Percentiles rank a stretch among this genome's conserved stretches.
Conservation (phyloP, 2,888 invertebrate genomes). For the Platycheirus rosarum region DNA sequence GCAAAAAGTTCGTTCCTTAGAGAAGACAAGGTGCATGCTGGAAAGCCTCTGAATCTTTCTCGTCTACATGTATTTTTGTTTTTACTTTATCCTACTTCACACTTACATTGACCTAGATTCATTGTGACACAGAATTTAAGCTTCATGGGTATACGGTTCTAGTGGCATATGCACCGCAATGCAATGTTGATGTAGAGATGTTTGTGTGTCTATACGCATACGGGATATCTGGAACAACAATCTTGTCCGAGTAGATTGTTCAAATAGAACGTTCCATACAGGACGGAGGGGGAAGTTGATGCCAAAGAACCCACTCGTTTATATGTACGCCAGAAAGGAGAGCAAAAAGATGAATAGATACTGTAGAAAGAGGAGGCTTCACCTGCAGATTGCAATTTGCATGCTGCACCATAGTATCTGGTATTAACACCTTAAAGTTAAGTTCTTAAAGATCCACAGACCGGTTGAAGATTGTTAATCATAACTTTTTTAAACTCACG, state of each 20-base stretch:
- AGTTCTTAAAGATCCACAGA: too few species aligned
- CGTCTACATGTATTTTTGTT: constrained; percentile 8
- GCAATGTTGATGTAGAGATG: background rate
- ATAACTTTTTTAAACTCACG: too few species aligned
- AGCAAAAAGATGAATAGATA: constrained; percentile 5
- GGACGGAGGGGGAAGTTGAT: background rate
- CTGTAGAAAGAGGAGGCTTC: constrained; percentile 22
- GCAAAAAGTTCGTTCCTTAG: constrained; percentile 34
- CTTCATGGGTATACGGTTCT: constrained; percentile 17
- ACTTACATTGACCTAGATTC: constrained; percentile 69
- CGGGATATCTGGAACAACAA: constrained; percentile 63
- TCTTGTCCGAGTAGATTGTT: constrained; percentile 61
- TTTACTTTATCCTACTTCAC: constrained; percentile 31
- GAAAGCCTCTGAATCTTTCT: constrained; percentile 26
- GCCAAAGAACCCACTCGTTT: constrained; percentile 3
- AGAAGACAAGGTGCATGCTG: constrained; percentile 13
- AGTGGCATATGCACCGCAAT: constrained; percentile 4
- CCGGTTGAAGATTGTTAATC: too few species aligned
- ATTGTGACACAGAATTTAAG: constrained; percentile 58
- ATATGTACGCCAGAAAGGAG: too few species aligned
- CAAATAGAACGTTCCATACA: constrained; percentile 42
- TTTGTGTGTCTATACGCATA: constrained; percentile 55
- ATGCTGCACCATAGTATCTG: background rate
- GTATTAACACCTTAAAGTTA: too few species aligned
- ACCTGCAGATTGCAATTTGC: constrained; percentile 38